Percentiles rank a stretch among this genome's conserved stretches.
Conservation (phyloP, 2,888 invertebrate genomes). For the Dolichopus griseipennis region DNA sequence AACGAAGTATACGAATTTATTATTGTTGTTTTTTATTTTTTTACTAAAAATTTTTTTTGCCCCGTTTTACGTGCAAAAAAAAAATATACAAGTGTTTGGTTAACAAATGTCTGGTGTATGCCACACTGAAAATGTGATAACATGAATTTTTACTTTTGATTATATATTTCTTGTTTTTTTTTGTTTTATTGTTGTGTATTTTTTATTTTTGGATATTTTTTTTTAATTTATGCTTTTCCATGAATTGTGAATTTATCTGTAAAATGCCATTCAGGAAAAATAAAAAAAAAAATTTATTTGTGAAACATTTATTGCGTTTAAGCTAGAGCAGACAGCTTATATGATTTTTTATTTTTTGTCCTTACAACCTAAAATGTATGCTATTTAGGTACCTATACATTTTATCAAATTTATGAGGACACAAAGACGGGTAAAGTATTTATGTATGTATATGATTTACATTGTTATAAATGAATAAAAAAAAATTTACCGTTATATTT, state of each 20-base stretch:
- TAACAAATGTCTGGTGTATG: constrained; percentile 10
- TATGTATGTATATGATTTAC: no score
- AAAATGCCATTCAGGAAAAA: constrained; percentile 3
- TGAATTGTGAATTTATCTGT: constrained; percentile 12
- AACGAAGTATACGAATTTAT: no score
- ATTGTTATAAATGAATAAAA: no score
- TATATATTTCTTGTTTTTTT: no score
- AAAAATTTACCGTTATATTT: no score
- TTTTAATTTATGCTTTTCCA: constrained; percentile 11
- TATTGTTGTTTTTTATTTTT: background rate
- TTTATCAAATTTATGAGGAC: no score
- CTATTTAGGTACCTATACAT: no score
- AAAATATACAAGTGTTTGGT: constrained; percentile 10
- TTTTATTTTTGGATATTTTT: background rate
- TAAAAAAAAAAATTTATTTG: background rate
- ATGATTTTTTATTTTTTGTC: background rate
- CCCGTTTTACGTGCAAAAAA: background rate
- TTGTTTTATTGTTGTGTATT: background rate
- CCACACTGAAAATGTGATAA: background rate
- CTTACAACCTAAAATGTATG: no score
- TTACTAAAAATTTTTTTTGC: background rate
- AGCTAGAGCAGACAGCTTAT: constrained; percentile 4
- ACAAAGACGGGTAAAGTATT: no score
- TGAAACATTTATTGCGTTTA: background rate
- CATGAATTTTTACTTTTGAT: background rate